phyloP scores from a whole-genome alignment of 2,888 invertebrate species.

The Spodoptera picta region DNA sequence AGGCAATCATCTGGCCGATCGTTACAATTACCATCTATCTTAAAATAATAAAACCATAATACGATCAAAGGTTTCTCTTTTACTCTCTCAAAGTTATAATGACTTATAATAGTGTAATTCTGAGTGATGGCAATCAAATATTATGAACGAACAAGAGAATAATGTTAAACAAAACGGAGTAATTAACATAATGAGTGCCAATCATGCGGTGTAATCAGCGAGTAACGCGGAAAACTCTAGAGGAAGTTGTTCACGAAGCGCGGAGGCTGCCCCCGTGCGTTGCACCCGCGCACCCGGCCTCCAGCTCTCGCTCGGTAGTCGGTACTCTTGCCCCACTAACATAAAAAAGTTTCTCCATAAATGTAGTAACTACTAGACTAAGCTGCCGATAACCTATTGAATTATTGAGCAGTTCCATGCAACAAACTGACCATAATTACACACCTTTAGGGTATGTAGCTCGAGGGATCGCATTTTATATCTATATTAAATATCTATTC shows the following conservation, averaged over 20 bases:
- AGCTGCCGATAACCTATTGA: conserved; percentile 49
- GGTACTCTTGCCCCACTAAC: conserved; percentile 68
- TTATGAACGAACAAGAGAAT: conserved; percentile 27
- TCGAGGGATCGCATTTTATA: conserved; percentile 2
- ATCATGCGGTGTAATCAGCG: conserved; percentile 22
- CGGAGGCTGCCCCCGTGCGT: conserved; percentile 5
- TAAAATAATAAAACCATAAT: conserved; percentile 11
- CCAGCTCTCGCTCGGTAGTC: conserved; percentile 53
- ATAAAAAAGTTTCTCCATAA: conserved; percentile 74
- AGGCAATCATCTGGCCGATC: conserved; percentile 1
- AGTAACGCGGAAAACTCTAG: conserved; percentile 19
- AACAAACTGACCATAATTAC: conserved; percentile 25
- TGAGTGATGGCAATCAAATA: conserved; percentile 21
- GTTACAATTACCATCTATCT: not conserved
- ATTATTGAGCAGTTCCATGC: conserved; percentile 41
- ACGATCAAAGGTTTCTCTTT: conserved; percentile 30
- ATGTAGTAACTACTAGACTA: conserved; percentile 56
- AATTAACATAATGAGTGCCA: conserved; percentile 31
- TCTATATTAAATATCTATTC: not conserved
- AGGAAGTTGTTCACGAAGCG: conserved; percentile 27
- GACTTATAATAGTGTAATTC: conserved; percentile 25
- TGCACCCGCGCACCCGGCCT: conserved; percentile 40
- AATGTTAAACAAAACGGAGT: conserved; percentile 21
- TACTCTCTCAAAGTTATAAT: conserved; percentile 20
- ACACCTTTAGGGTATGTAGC: conserved; percentile 5